Base-by-base conservation (phyloP, 2,113 vertebrate species). In the Macrotis lagotis region DNA sequence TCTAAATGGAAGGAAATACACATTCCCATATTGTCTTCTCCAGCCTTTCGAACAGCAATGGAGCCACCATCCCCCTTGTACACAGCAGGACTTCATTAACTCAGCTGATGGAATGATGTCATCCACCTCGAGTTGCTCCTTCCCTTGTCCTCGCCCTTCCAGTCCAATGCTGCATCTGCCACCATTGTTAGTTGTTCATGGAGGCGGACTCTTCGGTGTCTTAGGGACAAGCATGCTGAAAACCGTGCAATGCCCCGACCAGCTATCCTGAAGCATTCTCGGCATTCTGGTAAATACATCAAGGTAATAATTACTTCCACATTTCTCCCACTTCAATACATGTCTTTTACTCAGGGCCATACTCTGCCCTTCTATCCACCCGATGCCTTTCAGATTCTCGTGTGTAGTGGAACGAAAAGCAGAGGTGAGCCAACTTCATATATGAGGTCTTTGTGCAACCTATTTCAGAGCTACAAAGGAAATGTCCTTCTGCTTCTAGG, bases 1-100 rank as follows among this genome's bases (percentile, higher is more conserved):
- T 92, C 91, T 97, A 95, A 96, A 94, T 90, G 89, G 96, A 98
- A 98, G 97, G 94, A 98, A 98, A 95, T 93, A 95, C 97, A 96
- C 92, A 95, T 98, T 98, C 96, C 96, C 98, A 96, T 98, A 98
- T 97, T 98, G 97, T 96, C 97, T 92, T 97, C 50, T 95, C 96
- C 96, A 92, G 51, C 95, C 92, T 37, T 94, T 94, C 91, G 93
- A 97, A 88, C 3, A n/a, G 66, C 26, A 96, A 95, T 88, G 90
- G 37, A 66, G 47, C 92, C 83, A 90, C 47, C 0, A 0, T 44
- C 53, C 89, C 53, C 50, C 31, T 91, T 74, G 3, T 52, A 31
- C 1, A 28, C 26, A 95, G 31, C 10, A 90, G 22, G 50, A 28
- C 26, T 96, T 90, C 92, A 37, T 74, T 74, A 74, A 14, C 28